phyloP scores from a whole-genome alignment of 2,888 invertebrate species.

The Rhagophthalmus giganteus region DNA sequence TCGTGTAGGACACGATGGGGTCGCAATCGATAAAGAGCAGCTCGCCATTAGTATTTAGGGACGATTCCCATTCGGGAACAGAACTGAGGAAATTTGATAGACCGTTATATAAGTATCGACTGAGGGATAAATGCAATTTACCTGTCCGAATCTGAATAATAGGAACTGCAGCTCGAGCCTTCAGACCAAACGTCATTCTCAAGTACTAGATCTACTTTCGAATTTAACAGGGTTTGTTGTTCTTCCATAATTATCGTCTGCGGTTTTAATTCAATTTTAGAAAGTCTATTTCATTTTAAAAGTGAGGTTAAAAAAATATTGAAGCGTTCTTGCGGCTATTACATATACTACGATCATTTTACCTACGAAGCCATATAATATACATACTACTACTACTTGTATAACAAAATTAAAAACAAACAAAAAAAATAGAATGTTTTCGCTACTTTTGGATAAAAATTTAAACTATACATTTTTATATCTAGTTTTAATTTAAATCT shows the following conservation, averaged over 20 bases:
- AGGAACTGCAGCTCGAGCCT: constrained; percentile 56
- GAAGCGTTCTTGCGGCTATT: background rate
- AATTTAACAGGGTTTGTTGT: background rate
- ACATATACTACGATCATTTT: background rate
- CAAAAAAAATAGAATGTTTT: too few species aligned
- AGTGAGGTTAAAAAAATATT: background rate
- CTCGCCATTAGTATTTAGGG: constrained; percentile 67
- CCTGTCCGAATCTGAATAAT: constrained; percentile 66
- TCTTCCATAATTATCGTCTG: too few species aligned
- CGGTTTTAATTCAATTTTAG: too few species aligned
- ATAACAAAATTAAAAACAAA: background rate
- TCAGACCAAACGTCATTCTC: constrained; percentile 50
- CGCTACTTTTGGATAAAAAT: too few species aligned
- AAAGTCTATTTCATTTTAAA: background rate
- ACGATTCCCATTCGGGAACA: constrained; percentile 71
- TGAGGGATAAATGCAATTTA: too few species aligned
- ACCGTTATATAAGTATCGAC: background rate
- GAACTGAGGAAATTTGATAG: constrained; percentile 63
- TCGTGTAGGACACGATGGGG: constrained; percentile 52
- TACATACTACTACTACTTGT: background rate
- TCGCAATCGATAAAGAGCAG: constrained; percentile 67
- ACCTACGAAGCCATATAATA: background rate
- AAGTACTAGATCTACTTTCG: background rate
- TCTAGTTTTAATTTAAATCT: too few species aligned
- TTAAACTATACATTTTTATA: too few species aligned